These are phyloP conservation scores for Dipus sagitta DNA, from an alignment of 2,797 vertebrate species.

Conservation along the genomic window DNA sequence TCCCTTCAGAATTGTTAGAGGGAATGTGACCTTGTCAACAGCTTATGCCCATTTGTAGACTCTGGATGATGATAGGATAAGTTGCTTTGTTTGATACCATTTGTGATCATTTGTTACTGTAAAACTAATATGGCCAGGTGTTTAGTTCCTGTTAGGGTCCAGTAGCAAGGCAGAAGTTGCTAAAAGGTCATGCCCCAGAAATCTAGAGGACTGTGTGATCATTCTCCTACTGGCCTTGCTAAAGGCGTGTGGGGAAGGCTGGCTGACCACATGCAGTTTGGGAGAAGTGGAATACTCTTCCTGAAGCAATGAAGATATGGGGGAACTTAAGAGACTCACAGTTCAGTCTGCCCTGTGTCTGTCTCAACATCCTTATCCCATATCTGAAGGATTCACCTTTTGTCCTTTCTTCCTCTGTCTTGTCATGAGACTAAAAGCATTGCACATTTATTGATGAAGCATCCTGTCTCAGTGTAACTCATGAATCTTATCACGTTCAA, in stretches of 20 bases:
- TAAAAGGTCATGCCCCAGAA: background rate
- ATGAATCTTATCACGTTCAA: background rate
- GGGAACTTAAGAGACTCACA: background rate
- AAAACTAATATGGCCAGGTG: background rate
- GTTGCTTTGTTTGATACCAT: background rate
- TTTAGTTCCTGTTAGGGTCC: background rate
- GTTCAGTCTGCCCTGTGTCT: background rate
- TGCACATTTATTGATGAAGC: background rate
- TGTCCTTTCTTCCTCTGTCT: background rate
- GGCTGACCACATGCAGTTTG: background rate
- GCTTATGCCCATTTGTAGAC: background rate
- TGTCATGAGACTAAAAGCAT: background rate
- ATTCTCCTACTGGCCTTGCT: background rate
- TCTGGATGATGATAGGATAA: background rate
- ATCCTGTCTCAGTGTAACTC: background rate
- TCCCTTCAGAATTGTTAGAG: background rate
- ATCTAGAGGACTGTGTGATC: background rate
- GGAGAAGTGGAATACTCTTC: background rate
- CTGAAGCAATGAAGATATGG: background rate
- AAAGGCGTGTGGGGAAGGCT: background rate
- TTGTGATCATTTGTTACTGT: background rate
- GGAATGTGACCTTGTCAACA: fast-evolving
- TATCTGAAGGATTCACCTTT: background rate
- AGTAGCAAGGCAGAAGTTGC: background rate
- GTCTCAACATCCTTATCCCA: background rate